Percentiles rank a stretch among this genome's conserved stretches.
Conservation (phyloP, 2,113 vertebrate genomes). For the Hylia prasina region DNA sequence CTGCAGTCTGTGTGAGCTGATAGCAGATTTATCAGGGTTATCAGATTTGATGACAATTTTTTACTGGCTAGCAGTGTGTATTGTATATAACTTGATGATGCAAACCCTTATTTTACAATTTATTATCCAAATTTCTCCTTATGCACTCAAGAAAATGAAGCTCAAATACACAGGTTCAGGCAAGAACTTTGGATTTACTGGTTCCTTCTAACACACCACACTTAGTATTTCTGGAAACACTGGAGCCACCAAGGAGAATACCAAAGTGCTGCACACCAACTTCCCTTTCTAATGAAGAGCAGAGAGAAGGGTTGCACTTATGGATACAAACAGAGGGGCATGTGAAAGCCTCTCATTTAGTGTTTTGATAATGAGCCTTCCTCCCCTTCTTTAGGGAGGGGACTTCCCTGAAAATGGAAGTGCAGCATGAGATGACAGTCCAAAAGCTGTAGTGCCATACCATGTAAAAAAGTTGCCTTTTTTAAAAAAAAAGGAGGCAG, state of each 20-base stretch:
- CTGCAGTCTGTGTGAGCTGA: not conserved
- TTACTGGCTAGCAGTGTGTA: not conserved
- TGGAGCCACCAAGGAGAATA: not conserved
- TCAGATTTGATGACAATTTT: not conserved
- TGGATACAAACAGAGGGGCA: not conserved
- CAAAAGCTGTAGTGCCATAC: not conserved
- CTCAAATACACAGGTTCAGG: not conserved
- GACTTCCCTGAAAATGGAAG: not conserved
- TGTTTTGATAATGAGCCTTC: not conserved
- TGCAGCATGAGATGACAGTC: fast-evolving
- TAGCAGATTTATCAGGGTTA: not conserved
- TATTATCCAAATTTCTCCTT: not conserved
- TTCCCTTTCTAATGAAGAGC: not conserved
- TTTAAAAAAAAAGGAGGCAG: not conserved
- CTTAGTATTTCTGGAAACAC: not conserved
- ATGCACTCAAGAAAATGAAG: not conserved
- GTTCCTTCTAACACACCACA: not conserved
- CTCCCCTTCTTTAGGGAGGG: not conserved
- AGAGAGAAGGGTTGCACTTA: not conserved
- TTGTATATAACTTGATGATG: not conserved
- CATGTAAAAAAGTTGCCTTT: not conserved
- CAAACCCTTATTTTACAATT: not conserved
- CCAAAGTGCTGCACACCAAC: not conserved
- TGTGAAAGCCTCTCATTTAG: not conserved
- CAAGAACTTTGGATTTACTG: not conserved